These are phyloP conservation scores for Lacerta viridis DNA, from an alignment of 2,797 vertebrate genomes.

Conservation along the genomic window DNA sequence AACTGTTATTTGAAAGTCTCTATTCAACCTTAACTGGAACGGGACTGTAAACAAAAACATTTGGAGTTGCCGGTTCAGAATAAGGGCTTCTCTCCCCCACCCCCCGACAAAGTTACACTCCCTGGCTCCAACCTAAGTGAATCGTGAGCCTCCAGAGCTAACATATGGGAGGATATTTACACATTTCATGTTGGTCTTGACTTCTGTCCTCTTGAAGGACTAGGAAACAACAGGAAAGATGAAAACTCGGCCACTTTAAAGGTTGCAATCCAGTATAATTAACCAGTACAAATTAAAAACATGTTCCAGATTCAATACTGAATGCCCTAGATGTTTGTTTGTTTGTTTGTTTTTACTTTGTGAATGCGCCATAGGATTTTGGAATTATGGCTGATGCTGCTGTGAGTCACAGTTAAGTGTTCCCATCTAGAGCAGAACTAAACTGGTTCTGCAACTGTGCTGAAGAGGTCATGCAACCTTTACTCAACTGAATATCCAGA, in stretches of 20 bases:
- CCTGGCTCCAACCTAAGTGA: neutral
- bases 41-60: neutral
- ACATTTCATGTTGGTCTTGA: neutral
- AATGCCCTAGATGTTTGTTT: neutral
- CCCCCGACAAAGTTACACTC: neutral
- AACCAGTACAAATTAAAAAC: neutral
- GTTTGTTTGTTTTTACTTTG: neutral
- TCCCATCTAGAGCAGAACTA: neutral
- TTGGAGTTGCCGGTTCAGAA: neutral
- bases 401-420: neutral
- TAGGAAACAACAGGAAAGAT: neutral
- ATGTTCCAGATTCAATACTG: neutral
- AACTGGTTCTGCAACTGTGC: neutral
- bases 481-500: neutral
- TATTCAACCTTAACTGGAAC: neutral
- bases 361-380: neutral
- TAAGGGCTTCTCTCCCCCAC: neutral
- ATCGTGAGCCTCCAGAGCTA: neutral
- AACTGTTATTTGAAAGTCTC: constrained; percentile 6
- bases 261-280: neutral
- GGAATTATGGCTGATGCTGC: neutral
- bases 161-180: neutral
- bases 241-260: neutral
- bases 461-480: neutral
- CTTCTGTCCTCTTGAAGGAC: neutral